phyloP scores from a whole-genome alignment of 2,888 invertebrate species.

The Perdita meconis region DNA sequence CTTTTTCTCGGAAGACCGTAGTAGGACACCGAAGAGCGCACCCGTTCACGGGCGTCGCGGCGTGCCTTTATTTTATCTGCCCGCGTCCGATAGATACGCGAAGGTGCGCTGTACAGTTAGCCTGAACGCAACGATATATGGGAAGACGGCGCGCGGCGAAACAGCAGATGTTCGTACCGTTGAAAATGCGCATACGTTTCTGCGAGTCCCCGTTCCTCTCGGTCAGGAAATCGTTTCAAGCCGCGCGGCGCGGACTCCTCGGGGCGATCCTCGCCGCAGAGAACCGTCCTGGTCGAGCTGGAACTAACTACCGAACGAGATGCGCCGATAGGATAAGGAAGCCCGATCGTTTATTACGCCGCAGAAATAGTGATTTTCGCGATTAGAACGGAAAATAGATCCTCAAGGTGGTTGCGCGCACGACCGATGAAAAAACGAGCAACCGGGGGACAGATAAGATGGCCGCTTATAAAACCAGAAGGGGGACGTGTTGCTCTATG shows the following conservation, averaged over 20 bases:
- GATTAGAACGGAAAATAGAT: constrained; percentile 39
- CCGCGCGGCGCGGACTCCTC: constrained; percentile 22
- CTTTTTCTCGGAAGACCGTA: constrained; percentile 29
- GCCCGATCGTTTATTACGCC: constrained; percentile 43
- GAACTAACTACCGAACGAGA: constrained; percentile 26
- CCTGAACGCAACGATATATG: constrained; percentile 39
- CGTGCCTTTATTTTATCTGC: constrained; percentile 38
- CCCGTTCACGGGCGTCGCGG: constrained; percentile 16
- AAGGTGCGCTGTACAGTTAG: constrained; percentile 52
- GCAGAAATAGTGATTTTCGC: constrained; percentile 43
- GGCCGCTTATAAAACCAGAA: constrained; percentile 49
- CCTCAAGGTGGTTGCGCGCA: neutral
- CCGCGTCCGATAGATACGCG: constrained; percentile 27
- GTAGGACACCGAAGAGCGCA: constrained; percentile 48
- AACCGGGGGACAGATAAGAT: constrained; percentile 12
- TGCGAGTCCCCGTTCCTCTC: constrained; percentile 32
- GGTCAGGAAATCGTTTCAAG: constrained; percentile 37
- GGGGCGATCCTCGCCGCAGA: constrained; percentile 3
- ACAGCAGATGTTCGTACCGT: constrained; percentile 66
- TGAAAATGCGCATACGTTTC: constrained; percentile 50
- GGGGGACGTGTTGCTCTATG: constrained; percentile 35
- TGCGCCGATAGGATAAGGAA: constrained; percentile 26
- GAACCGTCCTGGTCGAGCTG: neutral
- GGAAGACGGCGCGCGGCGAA: constrained; percentile 34
- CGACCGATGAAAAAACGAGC: constrained; percentile 1